These are phyloP conservation scores for Artibeus jamaicensis DNA, from an alignment of 2,797 vertebrate genomes.

Conservation along the genomic window DNA sequence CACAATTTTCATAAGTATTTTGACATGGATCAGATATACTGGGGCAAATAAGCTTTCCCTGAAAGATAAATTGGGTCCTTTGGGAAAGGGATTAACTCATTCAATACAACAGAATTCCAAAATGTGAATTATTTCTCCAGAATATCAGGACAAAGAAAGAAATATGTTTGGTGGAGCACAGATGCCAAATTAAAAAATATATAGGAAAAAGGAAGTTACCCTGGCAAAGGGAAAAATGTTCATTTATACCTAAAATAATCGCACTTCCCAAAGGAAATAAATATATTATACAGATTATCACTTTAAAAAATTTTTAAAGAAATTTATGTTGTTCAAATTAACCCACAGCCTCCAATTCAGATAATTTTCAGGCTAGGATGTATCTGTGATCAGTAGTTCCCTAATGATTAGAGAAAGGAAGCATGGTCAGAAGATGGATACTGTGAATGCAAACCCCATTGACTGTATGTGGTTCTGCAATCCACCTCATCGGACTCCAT, in stretches of 20 bases:
- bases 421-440: neutral
- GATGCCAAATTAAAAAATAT: conserved; percentile 12
- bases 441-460: neutral
- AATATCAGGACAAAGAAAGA: neutral
- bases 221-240: neutral
- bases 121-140: neutral
- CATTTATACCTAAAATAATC: conserved; percentile 24
- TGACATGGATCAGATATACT: neutral
- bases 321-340: conserved; percentile 26
- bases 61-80: conserved; percentile 15
- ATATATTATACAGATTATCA: neutral
- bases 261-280: neutral
- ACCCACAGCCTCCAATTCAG: neutral
- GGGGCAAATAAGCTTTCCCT: neutral
- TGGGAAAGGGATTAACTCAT: neutral
- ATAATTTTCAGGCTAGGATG: neutral
- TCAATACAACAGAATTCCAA: neutral
- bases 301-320: conserved; percentile 9
- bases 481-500: neutral
- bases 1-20: neutral
- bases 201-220: neutral
- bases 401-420: neutral
- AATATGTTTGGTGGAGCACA: neutral
- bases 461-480: neutral
- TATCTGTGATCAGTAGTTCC: neutral